Evolutionary conservation across 2,113 vertebrate genomes (phyloP).

Genomic region (Artemisiospiza belli): DNA sequence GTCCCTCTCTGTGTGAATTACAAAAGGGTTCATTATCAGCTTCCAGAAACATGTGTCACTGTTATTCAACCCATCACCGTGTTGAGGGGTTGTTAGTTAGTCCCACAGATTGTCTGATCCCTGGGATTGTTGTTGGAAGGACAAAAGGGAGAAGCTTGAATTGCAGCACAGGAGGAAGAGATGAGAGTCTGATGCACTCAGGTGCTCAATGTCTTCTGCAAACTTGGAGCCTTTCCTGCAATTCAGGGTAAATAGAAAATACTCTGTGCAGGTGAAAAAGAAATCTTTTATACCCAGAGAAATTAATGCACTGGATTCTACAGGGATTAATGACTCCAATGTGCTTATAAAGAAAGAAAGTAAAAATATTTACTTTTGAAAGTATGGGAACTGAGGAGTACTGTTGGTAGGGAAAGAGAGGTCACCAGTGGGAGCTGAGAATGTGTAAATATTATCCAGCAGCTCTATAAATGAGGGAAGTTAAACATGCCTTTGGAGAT

Average conservation of each 20-base stretch:
- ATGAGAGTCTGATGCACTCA: fast-evolving
- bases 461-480: not conserved
- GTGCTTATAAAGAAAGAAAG: constrained; percentile 1
- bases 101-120: not conserved
- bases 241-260: not conserved
- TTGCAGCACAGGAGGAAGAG: not conserved
- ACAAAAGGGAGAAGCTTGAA: not conserved
- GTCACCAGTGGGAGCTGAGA: not conserved
- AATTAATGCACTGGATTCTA: not conserved
- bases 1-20: not conserved
- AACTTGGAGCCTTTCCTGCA: not conserved
- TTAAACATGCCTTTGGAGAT: not conserved
- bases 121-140: not conserved
- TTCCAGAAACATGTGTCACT: not conserved
- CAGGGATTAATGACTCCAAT: not conserved
- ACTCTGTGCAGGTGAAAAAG: not conserved
- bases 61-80: not conserved
- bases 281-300: not conserved
- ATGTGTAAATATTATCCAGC: constrained; percentile 30
- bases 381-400: not conserved
- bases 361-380: constrained; percentile 42
- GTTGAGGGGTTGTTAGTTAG: not conserved
- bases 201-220: not conserved
- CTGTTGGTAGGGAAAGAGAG: not conserved
- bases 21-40: not conserved